Evolutionary conservation across 2,113 vertebrate species (phyloP), one percentile per base, ranked within the genome.

Genomic region (Castor canadensis): DNA sequence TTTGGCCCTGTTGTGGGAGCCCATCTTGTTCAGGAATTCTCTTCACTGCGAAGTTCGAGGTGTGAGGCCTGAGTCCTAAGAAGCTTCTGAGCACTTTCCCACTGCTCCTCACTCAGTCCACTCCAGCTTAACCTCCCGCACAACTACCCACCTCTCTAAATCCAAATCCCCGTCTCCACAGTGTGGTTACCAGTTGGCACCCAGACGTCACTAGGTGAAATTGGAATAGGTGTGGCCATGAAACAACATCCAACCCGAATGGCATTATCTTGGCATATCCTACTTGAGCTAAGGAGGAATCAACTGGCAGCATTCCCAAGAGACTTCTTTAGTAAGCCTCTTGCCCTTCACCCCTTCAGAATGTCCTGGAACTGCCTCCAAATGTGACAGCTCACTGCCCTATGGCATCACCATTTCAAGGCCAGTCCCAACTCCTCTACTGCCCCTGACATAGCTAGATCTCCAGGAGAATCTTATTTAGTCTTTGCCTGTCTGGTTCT

Each of bases 221-320:
- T 17, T 60, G 83, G 45, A 94, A 84, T 1, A 6, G 0, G 87
- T 38, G 45, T 15, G 49, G 52, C 40, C 43, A 52, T 43, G 40
- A 0, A 0, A 1, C 97, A 1, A 1, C 64, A 20, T 97, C 96
- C 15, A 67, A 96, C 73, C 89, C 97, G 1, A 91, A 20, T 45
- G 22, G n/a, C 79, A 62, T 95, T 81, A 94, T 95, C 98, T 82
- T 97, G 60, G 0, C 19, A 99, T 58, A 60, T 81, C 38, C 90
- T 98, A 76, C 96, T 99, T 92, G 99, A 99, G 94, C 98, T 99
- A 94, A 99, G 99, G 97, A 97, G 95, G 26, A 99, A 99, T 96
- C 96, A 86, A 47, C 98, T 99, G 91, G 95, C 82, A 47, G 97
- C 97, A 52, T 97, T 99, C 67, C 98, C 98, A 0, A 40, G 98